A percentile compares a stretch with the other conserved stretches of the same genome.
Conservation (phyloP, 2,888 invertebrate species). For the Metalampra italica region DNA sequence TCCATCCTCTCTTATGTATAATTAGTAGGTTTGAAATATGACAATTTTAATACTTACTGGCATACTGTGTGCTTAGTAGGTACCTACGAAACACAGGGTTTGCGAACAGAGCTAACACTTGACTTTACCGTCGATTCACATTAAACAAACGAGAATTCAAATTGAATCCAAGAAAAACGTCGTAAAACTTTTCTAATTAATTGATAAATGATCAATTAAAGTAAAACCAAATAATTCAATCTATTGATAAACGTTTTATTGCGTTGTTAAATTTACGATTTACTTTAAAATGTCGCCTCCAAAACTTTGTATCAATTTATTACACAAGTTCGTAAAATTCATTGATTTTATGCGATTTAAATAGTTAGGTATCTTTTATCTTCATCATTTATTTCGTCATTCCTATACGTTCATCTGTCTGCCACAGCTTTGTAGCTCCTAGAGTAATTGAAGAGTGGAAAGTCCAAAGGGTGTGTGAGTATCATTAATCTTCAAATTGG, state of each 20-base stretch:
- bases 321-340: background rate
- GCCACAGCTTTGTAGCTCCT: no score
- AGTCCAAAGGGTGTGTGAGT: no score
- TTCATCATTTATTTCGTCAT: background rate
- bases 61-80: no score
- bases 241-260: slow-evolving; percentile 15
- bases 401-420: background rate
- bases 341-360: background rate
- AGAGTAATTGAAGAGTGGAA: no score
- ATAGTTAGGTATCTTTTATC: no score
- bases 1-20: no score
- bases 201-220: slow-evolving; percentile 23
- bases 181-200: slow-evolving; percentile 25
- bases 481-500: no score
- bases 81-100: no score
- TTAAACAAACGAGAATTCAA: background rate
- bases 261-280: slow-evolving; percentile 21
- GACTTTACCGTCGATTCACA: no score
- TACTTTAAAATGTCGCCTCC: background rate
- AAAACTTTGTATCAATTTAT: background rate
- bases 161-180: slow-evolving; percentile 11
- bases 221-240: slow-evolving; percentile 9
- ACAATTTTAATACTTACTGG: no score
- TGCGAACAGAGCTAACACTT: no score
- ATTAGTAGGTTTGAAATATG: no score